A percentile compares a stretch with the other conserved stretches of the same genome.
These are phyloP conservation scores for Poecile montanus DNA, from an alignment of 2,797 vertebrate species.

Conservation along the genomic window DNA sequence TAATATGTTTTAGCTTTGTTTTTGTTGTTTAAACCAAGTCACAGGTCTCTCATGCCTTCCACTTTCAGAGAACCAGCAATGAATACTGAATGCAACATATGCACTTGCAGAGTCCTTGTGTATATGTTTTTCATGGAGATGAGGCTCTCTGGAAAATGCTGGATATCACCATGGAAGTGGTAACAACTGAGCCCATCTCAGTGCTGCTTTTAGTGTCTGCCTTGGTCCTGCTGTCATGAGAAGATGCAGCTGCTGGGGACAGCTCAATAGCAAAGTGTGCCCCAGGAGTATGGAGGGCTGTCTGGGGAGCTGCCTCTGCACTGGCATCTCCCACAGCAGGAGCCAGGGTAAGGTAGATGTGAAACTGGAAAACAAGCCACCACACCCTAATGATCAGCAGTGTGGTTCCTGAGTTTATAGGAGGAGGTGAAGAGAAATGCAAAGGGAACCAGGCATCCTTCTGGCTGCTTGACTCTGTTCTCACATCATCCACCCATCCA, in stretches of 20 bases:
- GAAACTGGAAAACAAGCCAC: background rate
- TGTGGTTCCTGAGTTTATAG: background rate
- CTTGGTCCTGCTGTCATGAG: background rate
- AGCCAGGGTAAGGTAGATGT: background rate
- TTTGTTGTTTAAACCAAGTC: background rate
- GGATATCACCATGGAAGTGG: background rate
- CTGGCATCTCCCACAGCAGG: background rate
- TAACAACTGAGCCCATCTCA: fast-evolving
- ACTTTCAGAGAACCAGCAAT: background rate
- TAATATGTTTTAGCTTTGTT: background rate
- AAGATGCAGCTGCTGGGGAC: background rate
- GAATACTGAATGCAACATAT: background rate
- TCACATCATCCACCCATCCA: background rate
- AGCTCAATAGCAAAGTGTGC: background rate
- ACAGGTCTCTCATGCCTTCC: background rate
- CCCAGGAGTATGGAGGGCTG: background rate
- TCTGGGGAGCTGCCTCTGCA: fast-evolving
- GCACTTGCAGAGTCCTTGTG: background rate
- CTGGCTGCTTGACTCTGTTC: background rate
- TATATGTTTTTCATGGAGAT: background rate
- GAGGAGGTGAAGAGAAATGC: background rate
- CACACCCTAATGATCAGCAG: background rate
- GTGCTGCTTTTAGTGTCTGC: background rate
- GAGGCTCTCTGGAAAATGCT: background rate
- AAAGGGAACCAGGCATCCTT: fast-evolving